phyloP scores from a whole-genome alignment of 2,888 invertebrate genomes.

The Asteroscopus sphinx region DNA sequence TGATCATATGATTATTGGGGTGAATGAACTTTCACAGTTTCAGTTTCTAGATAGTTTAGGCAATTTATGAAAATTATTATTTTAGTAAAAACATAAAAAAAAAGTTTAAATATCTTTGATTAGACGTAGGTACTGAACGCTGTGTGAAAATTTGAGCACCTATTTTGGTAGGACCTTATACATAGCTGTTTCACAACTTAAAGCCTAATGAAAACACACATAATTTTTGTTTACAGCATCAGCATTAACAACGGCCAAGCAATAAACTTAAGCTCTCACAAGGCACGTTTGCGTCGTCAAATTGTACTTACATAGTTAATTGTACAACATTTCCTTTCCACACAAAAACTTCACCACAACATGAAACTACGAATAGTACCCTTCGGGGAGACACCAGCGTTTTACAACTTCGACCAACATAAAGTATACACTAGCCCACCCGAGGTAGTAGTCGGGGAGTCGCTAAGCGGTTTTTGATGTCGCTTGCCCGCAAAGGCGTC shows the following conservation, averaged over 20 bases:
- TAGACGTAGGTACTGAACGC: no score
- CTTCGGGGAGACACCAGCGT: slow-evolving; percentile 64
- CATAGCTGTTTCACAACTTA: slow-evolving; percentile 31
- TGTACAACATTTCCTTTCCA: slow-evolving; percentile 58
- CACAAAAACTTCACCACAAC: slow-evolving; percentile 64
- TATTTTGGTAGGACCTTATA: no score
- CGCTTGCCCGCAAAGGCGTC: slow-evolving; percentile 68
- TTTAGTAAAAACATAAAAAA: no score
- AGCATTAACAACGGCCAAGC: slow-evolving; percentile 54
- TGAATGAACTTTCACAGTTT: no score
- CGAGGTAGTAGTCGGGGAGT: slow-evolving; percentile 71
- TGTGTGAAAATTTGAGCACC: no score
- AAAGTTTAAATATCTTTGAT: no score
- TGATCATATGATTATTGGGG: no score
- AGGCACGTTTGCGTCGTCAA: slow-evolving; percentile 61
- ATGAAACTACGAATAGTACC: slow-evolving; percentile 61
- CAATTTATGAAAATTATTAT: no score
- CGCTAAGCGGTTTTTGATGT: slow-evolving; percentile 83
- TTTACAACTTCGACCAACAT: slow-evolving; percentile 70
- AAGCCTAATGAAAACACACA: slow-evolving; percentile 51
- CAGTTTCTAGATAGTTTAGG: no score
- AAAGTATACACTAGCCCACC: slow-evolving; percentile 68
- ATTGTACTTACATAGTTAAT: slow-evolving; percentile 66
- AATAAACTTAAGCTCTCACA: slow-evolving; percentile 59
- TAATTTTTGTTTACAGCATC: slow-evolving; percentile 55